These are phyloP conservation scores for Lapara coniferarum DNA, from an alignment of 2,888 invertebrate genomes.

Conservation along the genomic window DNA sequence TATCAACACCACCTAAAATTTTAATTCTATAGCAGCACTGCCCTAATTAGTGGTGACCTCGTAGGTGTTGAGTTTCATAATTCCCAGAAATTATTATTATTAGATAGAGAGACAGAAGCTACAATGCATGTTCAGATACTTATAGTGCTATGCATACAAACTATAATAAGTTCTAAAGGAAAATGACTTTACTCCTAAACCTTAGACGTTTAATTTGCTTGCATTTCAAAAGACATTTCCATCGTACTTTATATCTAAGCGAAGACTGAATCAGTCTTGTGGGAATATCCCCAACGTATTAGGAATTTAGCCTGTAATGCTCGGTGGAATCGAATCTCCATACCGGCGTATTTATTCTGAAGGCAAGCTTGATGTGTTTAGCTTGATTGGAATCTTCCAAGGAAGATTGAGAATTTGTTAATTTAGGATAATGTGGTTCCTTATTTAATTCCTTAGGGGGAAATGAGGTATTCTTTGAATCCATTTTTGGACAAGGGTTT, in stretches of 20 bases:
- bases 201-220: too few species aligned
- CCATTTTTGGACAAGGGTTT: too few species aligned
- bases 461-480: background rate
- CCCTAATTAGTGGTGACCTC: too few species aligned
- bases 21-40: too few species aligned
- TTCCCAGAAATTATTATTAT: too few species aligned
- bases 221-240: background rate
- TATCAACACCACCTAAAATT: too few species aligned
- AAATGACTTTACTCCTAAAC: too few species aligned
- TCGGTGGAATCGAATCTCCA: conserved; percentile 9
- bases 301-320: conserved; percentile 18
- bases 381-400: conserved; percentile 1
- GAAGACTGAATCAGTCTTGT: conserved; percentile 15
- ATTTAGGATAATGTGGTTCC: background rate
- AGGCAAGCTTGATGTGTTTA: conserved; percentile 9
- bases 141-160: too few species aligned
- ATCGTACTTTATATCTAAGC: background rate
- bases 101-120: too few species aligned
- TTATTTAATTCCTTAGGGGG: background rate
- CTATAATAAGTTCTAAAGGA: too few species aligned
- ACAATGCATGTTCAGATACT: too few species aligned
- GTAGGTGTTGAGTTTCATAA: too few species aligned
- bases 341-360: conserved; percentile 5
- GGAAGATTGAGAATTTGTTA: conserved; percentile 1
- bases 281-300: conserved; percentile 15